Evolutionary conservation across 2,113 vertebrate species (phyloP), one percentile per base, ranked within the genome.

Genomic region (Nannospalax galili): DNA sequence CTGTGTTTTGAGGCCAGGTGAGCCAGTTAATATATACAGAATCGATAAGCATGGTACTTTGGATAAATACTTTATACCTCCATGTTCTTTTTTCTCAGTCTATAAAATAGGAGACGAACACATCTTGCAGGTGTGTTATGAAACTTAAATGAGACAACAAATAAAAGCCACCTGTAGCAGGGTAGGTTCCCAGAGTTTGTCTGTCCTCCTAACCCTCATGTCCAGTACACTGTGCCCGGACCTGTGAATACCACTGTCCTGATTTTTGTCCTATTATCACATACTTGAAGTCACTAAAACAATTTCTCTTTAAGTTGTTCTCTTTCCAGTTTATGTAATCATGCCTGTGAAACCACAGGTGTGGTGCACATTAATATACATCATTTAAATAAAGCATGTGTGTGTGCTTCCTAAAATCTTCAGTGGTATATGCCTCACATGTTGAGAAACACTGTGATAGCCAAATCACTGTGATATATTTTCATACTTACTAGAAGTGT

Each of bases 301-400:
- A 12, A 19, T 40, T 86, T 92, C 87, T 35, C 60, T 74, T 81
- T 81, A 94, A 91, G 60, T 92, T 11, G 11, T 84, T 75, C 10
- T 37, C 35, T 35, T 72, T 22, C 40, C 70, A 78, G 8, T 79
- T 58, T 77, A 92, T 58, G 24, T 72, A 62, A 69, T 88, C 56
- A 32, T 65, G 24, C 16, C 42, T 73, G 6, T 86, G 69, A 94
- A 88, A 62, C 3, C 62, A 67, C 10, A 93, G n/a, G 48, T 73
- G 73, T 80, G 28, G 28, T 80, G 37, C 1, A 52, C 3, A 11
- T 37, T 60, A 62, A 56, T 24, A 28, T 58, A 62, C 69, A 56
- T 60, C 26, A 67, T 67, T 91, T 87, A 82, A 91, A 77, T 48
- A 32, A 74, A 77, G 82, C 42, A 65, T 30, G 2, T 52, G 15